Base-by-base conservation (phyloP, 2,113 vertebrate genomes). In the Rousettus leschenaultii region DNA sequence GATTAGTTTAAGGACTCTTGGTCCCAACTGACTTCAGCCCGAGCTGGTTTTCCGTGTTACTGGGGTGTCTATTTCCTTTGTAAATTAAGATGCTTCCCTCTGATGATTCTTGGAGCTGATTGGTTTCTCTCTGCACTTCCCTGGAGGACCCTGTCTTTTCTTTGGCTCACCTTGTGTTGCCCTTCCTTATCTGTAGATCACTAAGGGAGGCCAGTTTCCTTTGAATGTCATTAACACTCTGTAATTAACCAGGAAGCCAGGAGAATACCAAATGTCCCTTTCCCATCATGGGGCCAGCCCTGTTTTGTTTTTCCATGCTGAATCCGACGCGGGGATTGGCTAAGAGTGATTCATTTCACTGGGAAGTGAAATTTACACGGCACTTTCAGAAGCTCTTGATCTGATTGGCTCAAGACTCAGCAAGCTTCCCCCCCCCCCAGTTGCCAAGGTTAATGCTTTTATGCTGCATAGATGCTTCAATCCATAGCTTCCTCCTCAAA, bases 211-310 rank as follows among this genome's bases (percentile, higher is more conserved):
- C 19, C 53, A 71, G 30, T 75, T 35, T 4, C 51, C 94, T 94
- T 40, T 35, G 83, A 94, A 85, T 35, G 82, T 78, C 33, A 16
- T 43, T 80, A 40, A 96, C 66, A 74, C 88, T 95, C 96, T 94
- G 59, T 77, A 30, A 7, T 88, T 74, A 87, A 38, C 73, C 85
- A 95, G 92, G 92, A 79, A 87, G 82, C 78, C 80, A 92, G 65
- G 43, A 83, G 89, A 98, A 95, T 61, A 68, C 82, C 53, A 86
- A 94, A 89, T 40, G 51, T 93, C 73, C 78, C 77, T 91, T 66
- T 92, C 45, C 86, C 73, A 63, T 86, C 75, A n/a, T 11, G 10
- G 38, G 45, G 14, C 35, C 22, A 35, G 45, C 21, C 28, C 84
- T 86, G 15, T 73, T 91, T 84, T 86, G 74, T 73, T 93, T 88